Conservation (phyloP, 2,888 invertebrate genomes). For the Chrysolina haemoptera region DNA sequence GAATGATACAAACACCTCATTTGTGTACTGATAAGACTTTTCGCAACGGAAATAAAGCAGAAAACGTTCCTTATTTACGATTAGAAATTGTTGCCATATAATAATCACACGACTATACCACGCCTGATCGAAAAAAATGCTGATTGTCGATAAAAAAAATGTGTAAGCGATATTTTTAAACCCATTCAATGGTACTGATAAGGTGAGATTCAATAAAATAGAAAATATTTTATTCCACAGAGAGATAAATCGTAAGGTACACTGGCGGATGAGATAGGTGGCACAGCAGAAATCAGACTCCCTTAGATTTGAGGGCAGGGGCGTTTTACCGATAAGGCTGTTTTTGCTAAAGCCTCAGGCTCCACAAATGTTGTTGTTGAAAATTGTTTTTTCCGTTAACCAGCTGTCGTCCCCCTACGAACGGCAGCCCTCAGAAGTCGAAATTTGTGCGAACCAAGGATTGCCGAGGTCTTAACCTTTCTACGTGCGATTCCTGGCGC, state of each 20-base stretch:
- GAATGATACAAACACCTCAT: constrained; percentile 13
- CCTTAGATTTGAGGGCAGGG: background rate
- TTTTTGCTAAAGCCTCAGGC: no score
- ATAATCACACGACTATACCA: constrained; percentile 11
- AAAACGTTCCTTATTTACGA: constrained; percentile 13
- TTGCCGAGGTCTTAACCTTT: no score
- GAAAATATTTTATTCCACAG: constrained; percentile 21
- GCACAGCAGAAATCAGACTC: background rate
- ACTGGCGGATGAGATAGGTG: background rate
- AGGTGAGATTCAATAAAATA: constrained; percentile 16
- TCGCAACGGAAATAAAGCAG: constrained; percentile 4
- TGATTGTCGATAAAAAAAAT: constrained; percentile 35
- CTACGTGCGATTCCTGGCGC: no score
- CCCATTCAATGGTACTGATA: constrained; percentile 36
- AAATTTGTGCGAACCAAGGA: no score
- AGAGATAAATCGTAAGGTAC: background rate
- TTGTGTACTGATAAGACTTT: constrained; percentile 20
- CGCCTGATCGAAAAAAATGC: constrained; percentile 32
- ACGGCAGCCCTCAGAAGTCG: no score
- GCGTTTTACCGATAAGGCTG: background rate
- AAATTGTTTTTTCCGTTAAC: no score
- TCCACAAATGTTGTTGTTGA: no score
- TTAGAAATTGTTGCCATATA: background rate
- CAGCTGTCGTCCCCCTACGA: no score
- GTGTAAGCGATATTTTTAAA: constrained; percentile 34